Percentiles rank a stretch among this genome's conserved stretches.
These are phyloP conservation scores for Agrilus biguttatus DNA, from an alignment of 2,888 invertebrate genomes.

Conservation along the genomic window DNA sequence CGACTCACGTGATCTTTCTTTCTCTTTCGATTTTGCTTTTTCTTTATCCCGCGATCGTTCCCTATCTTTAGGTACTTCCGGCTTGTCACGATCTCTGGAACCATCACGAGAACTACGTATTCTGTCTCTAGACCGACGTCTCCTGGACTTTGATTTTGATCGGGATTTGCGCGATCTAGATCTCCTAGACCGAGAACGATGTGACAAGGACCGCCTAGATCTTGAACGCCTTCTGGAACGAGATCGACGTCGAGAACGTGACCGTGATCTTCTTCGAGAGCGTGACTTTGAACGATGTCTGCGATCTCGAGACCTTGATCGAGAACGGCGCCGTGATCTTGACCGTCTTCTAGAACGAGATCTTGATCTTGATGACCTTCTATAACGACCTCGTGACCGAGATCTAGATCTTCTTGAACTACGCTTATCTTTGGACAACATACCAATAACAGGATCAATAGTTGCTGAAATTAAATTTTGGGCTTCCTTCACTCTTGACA, in stretches of 20 bases:
- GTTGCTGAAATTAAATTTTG: conserved; percentile 89
- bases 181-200: conserved; percentile 17
- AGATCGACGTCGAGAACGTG: conserved; percentile 22
- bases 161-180: conserved; percentile 25
- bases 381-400: conserved; percentile 27
- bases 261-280: conserved; percentile 27
- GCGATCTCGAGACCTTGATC: conserved; percentile 38
- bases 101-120: conserved; percentile 14
- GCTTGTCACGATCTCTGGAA: conserved; percentile 16
- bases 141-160: conserved; percentile 29
- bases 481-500: conserved; percentile 92
- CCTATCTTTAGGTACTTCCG: conserved; percentile 24
- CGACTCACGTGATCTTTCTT: conserved; percentile 21
- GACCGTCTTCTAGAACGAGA: conserved; percentile 49
- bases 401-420: conserved; percentile 32
- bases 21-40: conserved; percentile 24
- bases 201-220: conserved; percentile 23
- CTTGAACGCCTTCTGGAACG: conserved; percentile 23
- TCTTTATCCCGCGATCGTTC: conserved; percentile 27
- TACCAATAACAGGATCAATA: conserved; percentile 80
- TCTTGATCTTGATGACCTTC: conserved; percentile 41
- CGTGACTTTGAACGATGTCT: conserved; percentile 39
- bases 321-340: conserved; percentile 40
- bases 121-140: conserved; percentile 11
- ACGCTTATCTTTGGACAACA: conserved; percentile 73